Conservation (phyloP, 2,113 vertebrate species). For the Zosterops hypoxanthus region DNA sequence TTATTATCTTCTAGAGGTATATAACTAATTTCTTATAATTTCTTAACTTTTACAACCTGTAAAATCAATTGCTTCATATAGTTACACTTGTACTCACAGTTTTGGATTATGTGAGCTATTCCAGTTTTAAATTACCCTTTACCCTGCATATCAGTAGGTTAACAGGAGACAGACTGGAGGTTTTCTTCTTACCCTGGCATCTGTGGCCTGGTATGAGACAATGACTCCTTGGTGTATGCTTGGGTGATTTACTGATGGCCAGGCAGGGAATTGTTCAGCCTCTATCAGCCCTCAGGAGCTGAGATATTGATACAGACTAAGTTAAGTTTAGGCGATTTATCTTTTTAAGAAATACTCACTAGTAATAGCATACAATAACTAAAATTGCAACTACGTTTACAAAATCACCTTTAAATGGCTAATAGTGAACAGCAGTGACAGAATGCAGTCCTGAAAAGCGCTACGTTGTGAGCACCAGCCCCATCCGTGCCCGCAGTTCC, state of each 20-base stretch:
- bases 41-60: not conserved
- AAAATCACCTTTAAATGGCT: not conserved
- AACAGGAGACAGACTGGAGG: not conserved
- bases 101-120: not conserved
- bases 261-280: not conserved
- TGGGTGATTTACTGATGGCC: not conserved
- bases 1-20: not conserved
- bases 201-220: fast-evolving
- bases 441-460: fast-evolving
- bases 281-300: not conserved
- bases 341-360: not conserved
- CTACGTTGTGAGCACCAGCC: fast-evolving
- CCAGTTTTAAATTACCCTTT: not conserved
- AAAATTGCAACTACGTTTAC: not conserved
- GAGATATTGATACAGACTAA: not conserved
- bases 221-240: not conserved
- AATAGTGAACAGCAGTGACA: not conserved
- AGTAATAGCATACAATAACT: not conserved
- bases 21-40: not conserved
- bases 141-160: not conserved
- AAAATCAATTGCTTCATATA: not conserved
- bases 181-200: not conserved
- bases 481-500: fast-evolving
- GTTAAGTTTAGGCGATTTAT: not conserved
- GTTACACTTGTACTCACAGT: not conserved